phyloP scores from a whole-genome alignment of 1,140 invertebrate species.

The Caenorhabditis elegans region WBcel235 BX284606.5:9085501-9086000 shows the following conservation, averaged over 20 bases:
- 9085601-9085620: too few species aligned
- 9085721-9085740: background rate
- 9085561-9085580: too few species aligned
- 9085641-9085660: too few species aligned
- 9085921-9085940: background rate
- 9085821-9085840: too few species aligned
- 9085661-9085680: background rate
- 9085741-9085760: conserved; percentile 28
- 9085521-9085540: too few species aligned
- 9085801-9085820: background rate
- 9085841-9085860: too few species aligned
- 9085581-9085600: too few species aligned
- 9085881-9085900: background rate
- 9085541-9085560: too few species aligned
- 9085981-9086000: conserved; percentile 16
- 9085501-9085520: too few species aligned
- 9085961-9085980: background rate
- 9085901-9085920: background rate
- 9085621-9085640: too few species aligned
- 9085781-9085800: conserved; percentile 21
- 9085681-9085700: background rate
- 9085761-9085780: conserved; percentile 31
- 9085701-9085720: conserved; percentile 19
- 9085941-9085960: background rate
- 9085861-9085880: background rate